phyloP scores from a whole-genome alignment of 1,140 invertebrate species.

The Drosophila takahashii region DNA sequence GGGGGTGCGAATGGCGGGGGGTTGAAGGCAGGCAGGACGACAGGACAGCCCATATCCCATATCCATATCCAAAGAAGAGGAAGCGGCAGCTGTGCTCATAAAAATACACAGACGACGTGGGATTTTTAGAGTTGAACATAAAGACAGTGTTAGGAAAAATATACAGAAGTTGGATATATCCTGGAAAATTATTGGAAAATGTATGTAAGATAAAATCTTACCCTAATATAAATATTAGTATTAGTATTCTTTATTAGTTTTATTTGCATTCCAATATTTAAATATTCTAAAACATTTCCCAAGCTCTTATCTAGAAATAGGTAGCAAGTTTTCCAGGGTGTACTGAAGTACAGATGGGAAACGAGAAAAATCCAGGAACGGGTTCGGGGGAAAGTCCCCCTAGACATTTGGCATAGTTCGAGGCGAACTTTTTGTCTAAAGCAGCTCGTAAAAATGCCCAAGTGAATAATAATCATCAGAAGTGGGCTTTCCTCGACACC shows the following conservation, averaged over 20 bases:
- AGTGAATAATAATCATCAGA: constrained; percentile 84
- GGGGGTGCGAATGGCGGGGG: not conserved
- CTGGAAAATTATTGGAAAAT: constrained; percentile 1
- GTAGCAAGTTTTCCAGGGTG: not conserved
- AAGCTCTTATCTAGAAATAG: too few species aligned
- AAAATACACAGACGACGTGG: constrained; percentile 61
- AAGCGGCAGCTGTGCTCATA: constrained; percentile 73
- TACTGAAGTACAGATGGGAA: constrained; percentile 1
- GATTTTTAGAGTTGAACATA: constrained; percentile 76
- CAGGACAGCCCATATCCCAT: constrained; percentile 42
- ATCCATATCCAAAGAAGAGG: constrained; percentile 25
- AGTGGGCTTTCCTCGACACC: constrained; percentile 51
- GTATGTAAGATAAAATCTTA: not conserved
- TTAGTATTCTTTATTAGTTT: too few species aligned
- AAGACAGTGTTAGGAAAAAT: constrained; percentile 6
- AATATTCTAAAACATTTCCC: too few species aligned
- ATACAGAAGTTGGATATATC: not conserved
- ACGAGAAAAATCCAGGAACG: not conserved
- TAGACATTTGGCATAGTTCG: constrained; percentile 74
- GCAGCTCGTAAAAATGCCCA: constrained; percentile 84
- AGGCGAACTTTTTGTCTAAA: constrained; percentile 78
- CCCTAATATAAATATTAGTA: too few species aligned
- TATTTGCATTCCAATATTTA: too few species aligned
- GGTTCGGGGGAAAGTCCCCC: constrained; percentile 31
- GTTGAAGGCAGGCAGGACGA: not conserved